Base-by-base conservation (phyloP, 2,113 vertebrate species). In the Leptobrachium ailaonicum region DNA sequence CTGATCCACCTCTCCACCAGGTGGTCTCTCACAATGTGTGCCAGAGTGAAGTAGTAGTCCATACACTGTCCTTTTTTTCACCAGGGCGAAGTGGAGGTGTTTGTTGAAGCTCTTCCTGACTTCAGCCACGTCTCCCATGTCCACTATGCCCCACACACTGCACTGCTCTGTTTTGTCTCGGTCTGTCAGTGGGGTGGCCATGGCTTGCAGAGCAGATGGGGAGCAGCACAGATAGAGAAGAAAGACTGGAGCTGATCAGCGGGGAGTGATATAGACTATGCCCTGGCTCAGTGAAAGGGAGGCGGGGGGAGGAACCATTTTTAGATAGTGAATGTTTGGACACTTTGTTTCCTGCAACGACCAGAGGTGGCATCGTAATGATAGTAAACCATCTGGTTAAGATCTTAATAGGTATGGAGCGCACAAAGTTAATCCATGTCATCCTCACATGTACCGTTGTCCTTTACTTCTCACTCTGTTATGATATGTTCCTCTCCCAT, bases 101-200 rank as follows among this genome's bases (percentile, higher is more conserved):
- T 92, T 87, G 86, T 90, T 90, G 84, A 94, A 92, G 82, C 87
- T 92, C 88, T 92, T 93, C 73, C 93, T 91, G 73, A 94, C 90
- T 85, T 96, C 94, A 2, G 87, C 88, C 84, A 95, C 94, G 68
- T 96, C 92, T 50, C 90, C 95, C 79, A 95, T 86, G 2, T 90
- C 94, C 44, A 92, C 94, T 32, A 95, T 89, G 4, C 93, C 94
- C 40, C 94, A 88, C 73, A 95, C 94, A 53, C 94, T 95, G 86
- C 95, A 95, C 90, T 95, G 94, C 84, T 91, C 93, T 82, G 92
- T 88, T 84, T 89, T 91, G 20, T 94, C 93, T 32, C 88, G 88
- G 20, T 95, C 95, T 2, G 86, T 93, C 73, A 93, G 83, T 5
- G 94, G 92, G 42, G 82, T 89, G 2, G 93, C 90, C 94, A 94